Base-by-base conservation (phyloP, 2,888 invertebrate species). In the Drosophila antonietae region DNA sequence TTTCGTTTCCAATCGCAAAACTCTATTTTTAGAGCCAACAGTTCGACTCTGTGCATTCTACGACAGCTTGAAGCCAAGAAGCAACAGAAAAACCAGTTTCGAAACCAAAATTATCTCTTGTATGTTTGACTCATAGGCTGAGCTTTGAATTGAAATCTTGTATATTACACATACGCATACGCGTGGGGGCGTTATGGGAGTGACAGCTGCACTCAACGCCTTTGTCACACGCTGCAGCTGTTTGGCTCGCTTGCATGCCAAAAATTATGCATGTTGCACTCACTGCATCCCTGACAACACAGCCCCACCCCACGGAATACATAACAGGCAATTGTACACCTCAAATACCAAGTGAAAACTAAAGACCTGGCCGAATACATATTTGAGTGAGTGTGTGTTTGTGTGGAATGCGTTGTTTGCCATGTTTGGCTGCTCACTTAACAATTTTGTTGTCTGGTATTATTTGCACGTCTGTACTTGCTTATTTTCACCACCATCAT, bases 1-100 rank as follows among this genome's bases (percentile, higher is more conserved):
- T 90, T 90, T 90, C 89, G 79, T 90, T 90, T 90, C 85, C 84
- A 90, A 87, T 87, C 75, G 74, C 74, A 68, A 80, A 77, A 67
- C 59, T 66, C 61, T 63, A 47, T 68, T 69, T 69, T 63, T 58
- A 59, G 70, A 60, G 35, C 39, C 39, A 49, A 53, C 47, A 62
- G 62, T 41, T 64, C 47, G 52, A 35, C 44, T 73, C 59, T 31
- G 14, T 52, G 44, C 15, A 82, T 88, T 84, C 87, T 84, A 64
- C 75, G 65, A 56, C 67, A 66, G 64, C 56, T 51, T 53, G 41
- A 18, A 46, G 59, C 18, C 35, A 15, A 28, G 28, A 28, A 39
- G 47, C 28, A 28, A 53, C 2, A 20, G 31, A 15, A 55, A 79
- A 85, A 89, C 89, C 8, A 44, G 88, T 89, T 89, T 84, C 23